These are phyloP conservation scores for Drosophila meridionalis DNA, from an alignment of 2,888 invertebrate genomes.

Conservation along the genomic window DNA sequence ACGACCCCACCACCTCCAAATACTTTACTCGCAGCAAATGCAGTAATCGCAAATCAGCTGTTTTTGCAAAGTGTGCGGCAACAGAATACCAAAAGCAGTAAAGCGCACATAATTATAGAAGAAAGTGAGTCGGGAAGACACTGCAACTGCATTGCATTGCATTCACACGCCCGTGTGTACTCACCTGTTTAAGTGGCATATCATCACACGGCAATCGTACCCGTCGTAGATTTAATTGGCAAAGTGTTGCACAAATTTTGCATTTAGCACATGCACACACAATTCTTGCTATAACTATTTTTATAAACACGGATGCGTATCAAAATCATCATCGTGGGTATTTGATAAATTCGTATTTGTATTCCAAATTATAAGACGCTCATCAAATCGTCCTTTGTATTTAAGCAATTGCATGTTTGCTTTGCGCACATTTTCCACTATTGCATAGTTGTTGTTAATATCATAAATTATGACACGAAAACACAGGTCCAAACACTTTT, in stretches of 20 bases:
- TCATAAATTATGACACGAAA: constrained; percentile 44
- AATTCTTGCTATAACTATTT: constrained; percentile 40
- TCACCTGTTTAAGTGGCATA: constrained; percentile 85
- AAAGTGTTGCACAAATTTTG: constrained; percentile 69
- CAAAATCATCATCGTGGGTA: constrained; percentile 46
- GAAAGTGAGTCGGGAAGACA: constrained; percentile 4
- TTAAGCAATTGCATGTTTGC: constrained; percentile 67
- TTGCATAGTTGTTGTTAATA: constrained; percentile 27
- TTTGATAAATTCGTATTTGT: constrained; percentile 34
- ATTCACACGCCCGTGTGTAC: constrained; percentile 26
- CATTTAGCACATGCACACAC: constrained; percentile 67
- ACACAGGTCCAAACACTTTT: constrained; percentile 34
- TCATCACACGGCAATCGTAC: constrained; percentile 84
- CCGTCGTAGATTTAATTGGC: constrained; percentile 81
- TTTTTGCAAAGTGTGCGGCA: constrained; percentile 53
- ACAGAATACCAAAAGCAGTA: constrained; percentile 21
- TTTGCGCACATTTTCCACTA: constrained; percentile 33
- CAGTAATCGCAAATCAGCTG: constrained; percentile 72
- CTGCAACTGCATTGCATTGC: not conserved
- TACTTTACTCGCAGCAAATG: constrained; percentile 35
- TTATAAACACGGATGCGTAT: constrained; percentile 42
- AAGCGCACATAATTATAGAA: constrained; percentile 12
- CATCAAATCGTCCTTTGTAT: constrained; percentile 57
- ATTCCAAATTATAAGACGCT: constrained; percentile 42
- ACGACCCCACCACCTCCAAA: constrained; percentile 12